Base-by-base conservation (phyloP, 1,140 invertebrate species). In the Agrilus planipennis region DNA sequence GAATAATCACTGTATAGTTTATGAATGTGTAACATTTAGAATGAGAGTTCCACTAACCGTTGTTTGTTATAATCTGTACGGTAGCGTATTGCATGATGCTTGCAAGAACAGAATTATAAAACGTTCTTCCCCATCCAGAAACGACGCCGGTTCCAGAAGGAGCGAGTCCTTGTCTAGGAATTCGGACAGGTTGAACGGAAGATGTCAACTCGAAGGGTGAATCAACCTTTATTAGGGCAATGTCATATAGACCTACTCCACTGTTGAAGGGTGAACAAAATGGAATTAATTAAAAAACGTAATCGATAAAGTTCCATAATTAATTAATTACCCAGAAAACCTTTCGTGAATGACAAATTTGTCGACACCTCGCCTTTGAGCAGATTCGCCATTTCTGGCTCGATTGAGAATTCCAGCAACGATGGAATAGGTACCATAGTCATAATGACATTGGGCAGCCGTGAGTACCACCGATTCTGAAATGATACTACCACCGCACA, bases 221-320 rank as follows among this genome's bases (percentile, higher is more conserved):
- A 6, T 58, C 60, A 11, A 80, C 52, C 41, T 63, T 66, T 14
- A 83, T 51, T 0, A 84, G 31, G 21, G 75, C 77, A 32, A 84
- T 73, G 46, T 84, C 81, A 42, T 74, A 65, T 31, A 65, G 65
- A 14, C 61, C 67, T n/a, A 71, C 70, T 5, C 64, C 65, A n/a
- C 65, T 67, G 46, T n/a, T 7, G n/a, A 7, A 7, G 6, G n/a
- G 50, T 34, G n/a, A n/a, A 23, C 16, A 53, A 52, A 34, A 17
- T 18, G 9, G 28, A 20, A 34, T 22, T 19, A 11, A 4, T 11
- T 22, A n/a, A n/a, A 38, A 27, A 38, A 29, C 36, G 16, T 23
- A 14, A 14, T 30, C 37, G 32, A 17, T 30, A 17, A 39, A 16
- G 14, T 16, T 15, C 32, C 40, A 19, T 39, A 27, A 30, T 31